Evolutionary conservation across 2,888 invertebrate genomes (phyloP).

Genomic region (Thera britannica): DNA sequence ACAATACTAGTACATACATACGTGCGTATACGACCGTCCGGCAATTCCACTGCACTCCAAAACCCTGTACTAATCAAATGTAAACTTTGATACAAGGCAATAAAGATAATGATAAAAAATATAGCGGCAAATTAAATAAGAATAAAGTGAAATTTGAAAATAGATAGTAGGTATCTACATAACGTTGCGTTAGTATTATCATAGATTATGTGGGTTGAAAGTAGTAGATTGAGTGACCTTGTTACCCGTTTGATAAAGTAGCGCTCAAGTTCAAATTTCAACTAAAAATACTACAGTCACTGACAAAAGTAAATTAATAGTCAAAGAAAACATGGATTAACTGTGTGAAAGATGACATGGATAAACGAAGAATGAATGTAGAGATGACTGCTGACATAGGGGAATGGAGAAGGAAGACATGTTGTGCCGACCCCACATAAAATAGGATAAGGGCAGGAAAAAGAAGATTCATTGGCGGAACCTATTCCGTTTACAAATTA

Average conservation of each 20-base stretch:
- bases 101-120: conserved; percentile 38
- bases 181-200: background rate
- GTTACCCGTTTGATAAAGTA: background rate
- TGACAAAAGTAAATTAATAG: too few species aligned
- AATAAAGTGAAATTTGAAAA: conserved; percentile 3
- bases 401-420: too few species aligned
- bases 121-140: conserved; percentile 29
- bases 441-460: too few species aligned
- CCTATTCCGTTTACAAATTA: too few species aligned
- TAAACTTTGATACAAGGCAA: conserved; percentile 45
- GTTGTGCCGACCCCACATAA: too few species aligned
- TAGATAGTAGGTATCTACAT: background rate
- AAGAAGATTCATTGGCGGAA: too few species aligned
- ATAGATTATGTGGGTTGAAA: background rate
- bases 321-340: too few species aligned
- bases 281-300: background rate
- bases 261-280: background rate
- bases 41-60: conserved; percentile 40
- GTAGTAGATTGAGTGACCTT: background rate
- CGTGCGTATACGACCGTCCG: conserved; percentile 47
- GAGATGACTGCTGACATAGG: too few species aligned
- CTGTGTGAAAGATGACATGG: too few species aligned
- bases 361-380: too few species aligned
- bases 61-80: conserved; percentile 37
- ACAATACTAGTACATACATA: conserved; percentile 31